phyloP scores from a whole-genome alignment of 2,888 invertebrate genomes.

The Ochlodes sylvanus region DNA sequence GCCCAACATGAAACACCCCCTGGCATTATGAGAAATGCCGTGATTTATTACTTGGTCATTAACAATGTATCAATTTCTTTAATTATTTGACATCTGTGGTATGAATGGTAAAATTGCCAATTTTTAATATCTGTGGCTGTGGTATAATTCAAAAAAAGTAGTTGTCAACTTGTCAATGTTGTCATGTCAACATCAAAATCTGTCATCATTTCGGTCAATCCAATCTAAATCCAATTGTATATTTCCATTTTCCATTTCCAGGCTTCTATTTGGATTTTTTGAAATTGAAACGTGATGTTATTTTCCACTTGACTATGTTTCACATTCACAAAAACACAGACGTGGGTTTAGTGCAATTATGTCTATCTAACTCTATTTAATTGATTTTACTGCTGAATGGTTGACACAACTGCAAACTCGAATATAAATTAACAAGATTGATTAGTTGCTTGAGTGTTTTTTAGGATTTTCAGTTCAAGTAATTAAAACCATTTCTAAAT shows the following conservation, averaged over 20 bases:
- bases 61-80: too few relatives aligned
- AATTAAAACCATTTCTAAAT: not conserved
- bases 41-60: too few relatives aligned
- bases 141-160: too few relatives aligned
- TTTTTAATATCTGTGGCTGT: too few relatives aligned
- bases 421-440: not conserved
- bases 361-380: not conserved
- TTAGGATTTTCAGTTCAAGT: not conserved
- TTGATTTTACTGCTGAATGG: not conserved
- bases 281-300: conserved; percentile 42
- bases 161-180: not conserved
- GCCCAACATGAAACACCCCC: too few relatives aligned
- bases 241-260: conserved; percentile 5
- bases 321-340: not conserved
- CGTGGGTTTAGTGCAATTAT: not conserved
- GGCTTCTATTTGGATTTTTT: conserved; percentile 39
- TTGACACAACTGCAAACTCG: conserved; percentile 3
- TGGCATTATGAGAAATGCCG: too few relatives aligned
- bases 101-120: not conserved
- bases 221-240: not conserved
- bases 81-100: too few relatives aligned
- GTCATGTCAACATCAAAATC: not conserved
- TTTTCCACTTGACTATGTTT: conserved; percentile 16
- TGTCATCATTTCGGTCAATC: not conserved
- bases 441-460: not conserved